Evolutionary conservation across 2,888 invertebrate genomes (phyloP), one percentile per base, ranked within the genome.

Genomic region (Chalcis sispes): DNA sequence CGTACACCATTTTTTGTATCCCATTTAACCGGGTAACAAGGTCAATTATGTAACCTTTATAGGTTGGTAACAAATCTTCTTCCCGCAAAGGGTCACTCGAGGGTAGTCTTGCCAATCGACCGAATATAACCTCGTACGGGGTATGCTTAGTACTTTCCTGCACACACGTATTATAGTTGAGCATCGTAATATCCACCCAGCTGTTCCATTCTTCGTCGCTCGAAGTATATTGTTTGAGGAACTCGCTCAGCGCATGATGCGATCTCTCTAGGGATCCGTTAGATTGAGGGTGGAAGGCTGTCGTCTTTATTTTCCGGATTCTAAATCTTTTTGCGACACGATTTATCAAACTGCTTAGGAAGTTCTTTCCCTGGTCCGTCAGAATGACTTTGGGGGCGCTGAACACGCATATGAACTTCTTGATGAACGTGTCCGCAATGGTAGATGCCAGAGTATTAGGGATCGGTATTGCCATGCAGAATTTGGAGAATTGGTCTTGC

Each of bases 91-190:
- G n/a, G n/a, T n/a, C n/a, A n/a, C n/a, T n/a, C 1, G 69, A 56
- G 0, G 69, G 69, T 0, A 69, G 0, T 5, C 42, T 15, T 2
- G 62, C 69, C n/a, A 46, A 56, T 1, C 32, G 1, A 0, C 62
- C 62, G 18, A 69, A 75, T 2, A 75, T 18, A 1, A 75, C 15
- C 29, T 75, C 75, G n/a, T 75, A 48, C 0, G 69, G 62, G 13
- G 69, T 62, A 36, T 32, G 67, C 0, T n/a, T 27, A 15, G 32
- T 23, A 0, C 52, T 36, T 0, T 27, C 15, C 29, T 66, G 67
- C 0, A 52, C 50, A 0, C 27, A 29, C 0, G 61, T 67, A 7
- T 61, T 67, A 15, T 67, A 67, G 0, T 50, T 50, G 8, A 67
- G 52, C 13, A 66, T 40, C 0, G 61, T 29, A 1, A 18, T 32